Base-by-base conservation (phyloP, 2,797 vertebrate species). In the Pangasius mekongensis region DNA sequence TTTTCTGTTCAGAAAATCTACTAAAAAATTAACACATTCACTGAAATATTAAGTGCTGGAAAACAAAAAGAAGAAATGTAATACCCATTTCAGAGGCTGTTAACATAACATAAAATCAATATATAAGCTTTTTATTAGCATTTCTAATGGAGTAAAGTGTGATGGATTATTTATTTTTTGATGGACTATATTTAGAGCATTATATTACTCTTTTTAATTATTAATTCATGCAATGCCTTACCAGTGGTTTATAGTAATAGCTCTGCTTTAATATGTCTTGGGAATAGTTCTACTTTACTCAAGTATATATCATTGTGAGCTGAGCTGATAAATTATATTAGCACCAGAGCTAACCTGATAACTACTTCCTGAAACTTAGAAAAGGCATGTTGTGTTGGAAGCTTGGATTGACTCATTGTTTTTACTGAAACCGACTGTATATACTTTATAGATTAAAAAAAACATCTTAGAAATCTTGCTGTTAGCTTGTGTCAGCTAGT, bases 111-210 rank as follows among this genome's bases (percentile, higher is more conserved):
- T 39, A 62, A 82, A 82, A 83, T 66, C 39, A 47, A 49, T 66
- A 66, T 49, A n/a, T 47, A 66, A n/a, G 5, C 33, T 0, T 60
- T 81, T 81, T 60, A 81, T 60, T 60, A 36, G 56, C 22, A 84
- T 67, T 67, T 84, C 62, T 67, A 54, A 67, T 52, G 27, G 2
- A 69, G 10, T 52, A 69, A 11, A 67, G n/a, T 67, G 62, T 69
- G 9, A 84, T 84, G 9, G 67, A 83, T 83, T 11, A 83, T 83
- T 67, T 33, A 84, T 84, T 13, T 81, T 83, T 67, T 52, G 1
- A 52, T 52, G 43, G 33, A 11, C n/a, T 24, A 4, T 67, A 54
- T 20, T 30, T 52, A 67, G 18, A 66, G 6, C 62, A 83, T 30
- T 66, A 83, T 67, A 83, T 83, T 22, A 67, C 62, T 52, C 16